Evolutionary conservation across 1,140 invertebrate species (phyloP).

Genomic region (Anastrepha ludens): DNA sequence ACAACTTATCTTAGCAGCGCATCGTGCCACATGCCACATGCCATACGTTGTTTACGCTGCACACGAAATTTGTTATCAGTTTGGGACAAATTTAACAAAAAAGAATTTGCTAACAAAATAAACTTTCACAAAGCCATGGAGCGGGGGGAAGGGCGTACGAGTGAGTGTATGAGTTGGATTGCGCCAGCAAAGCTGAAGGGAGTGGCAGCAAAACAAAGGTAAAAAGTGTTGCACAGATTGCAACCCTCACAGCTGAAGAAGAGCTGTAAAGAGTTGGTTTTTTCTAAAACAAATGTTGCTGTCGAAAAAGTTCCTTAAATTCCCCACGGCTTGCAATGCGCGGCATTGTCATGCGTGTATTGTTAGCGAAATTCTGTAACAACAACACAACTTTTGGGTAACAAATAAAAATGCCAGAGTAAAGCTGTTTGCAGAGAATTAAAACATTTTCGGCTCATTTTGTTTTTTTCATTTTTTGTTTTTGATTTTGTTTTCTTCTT

Average conservation of each 20-base stretch:
- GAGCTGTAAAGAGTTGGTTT: not conserved
- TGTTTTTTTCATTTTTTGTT: not conserved
- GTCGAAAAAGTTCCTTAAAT: slow-evolving; percentile 40
- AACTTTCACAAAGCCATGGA: not conserved
- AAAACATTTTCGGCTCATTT: not conserved
- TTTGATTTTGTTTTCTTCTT: not conserved
- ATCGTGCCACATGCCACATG: slow-evolving; percentile 40
- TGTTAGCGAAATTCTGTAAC: slow-evolving; percentile 40
- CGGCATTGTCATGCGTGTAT: not conserved
- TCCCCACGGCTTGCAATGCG: not conserved
- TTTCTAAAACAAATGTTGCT: slow-evolving; percentile 47
- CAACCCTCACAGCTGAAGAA: not conserved
- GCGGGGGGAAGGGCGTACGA: not conserved
- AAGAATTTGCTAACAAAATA: slow-evolving; percentile 4
- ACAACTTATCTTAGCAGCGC: not conserved
- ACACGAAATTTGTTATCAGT: slow-evolving; percentile 46
- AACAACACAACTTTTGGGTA: slow-evolving; percentile 3
- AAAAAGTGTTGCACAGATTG: not conserved
- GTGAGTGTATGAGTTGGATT: not conserved
- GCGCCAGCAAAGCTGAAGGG: not conserved
- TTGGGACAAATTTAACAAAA: slow-evolving; percentile 38
- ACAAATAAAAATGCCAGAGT: not conserved
- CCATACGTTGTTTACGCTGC: slow-evolving; percentile 37
- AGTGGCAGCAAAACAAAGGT: slow-evolving; percentile 8
- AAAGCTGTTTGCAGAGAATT: not conserved